Evolutionary conservation across 2,888 invertebrate species (phyloP).

Genomic region (Abrostola triplasia): DNA sequence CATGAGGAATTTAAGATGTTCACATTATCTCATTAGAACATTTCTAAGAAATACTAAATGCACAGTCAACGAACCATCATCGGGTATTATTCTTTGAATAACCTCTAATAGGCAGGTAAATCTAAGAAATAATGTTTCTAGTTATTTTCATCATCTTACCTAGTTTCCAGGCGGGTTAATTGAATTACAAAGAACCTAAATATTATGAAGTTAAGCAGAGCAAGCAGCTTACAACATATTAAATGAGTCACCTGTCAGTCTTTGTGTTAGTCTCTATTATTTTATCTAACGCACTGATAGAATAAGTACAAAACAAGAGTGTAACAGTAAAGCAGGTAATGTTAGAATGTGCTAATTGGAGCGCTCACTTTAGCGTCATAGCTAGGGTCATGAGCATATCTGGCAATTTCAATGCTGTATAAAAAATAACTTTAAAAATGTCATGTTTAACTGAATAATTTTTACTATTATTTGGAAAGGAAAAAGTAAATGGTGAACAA

Average conservation of each 20-base stretch:
- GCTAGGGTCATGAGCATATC: too few species aligned
- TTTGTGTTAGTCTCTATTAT: neutral
- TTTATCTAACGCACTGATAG: neutral
- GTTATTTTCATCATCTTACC: too few species aligned
- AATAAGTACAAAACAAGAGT: slow-evolving; percentile 19
- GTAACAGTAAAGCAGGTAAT: slow-evolving; percentile 23
- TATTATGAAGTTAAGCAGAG: too few species aligned
- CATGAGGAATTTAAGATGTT: slow-evolving; percentile 37
- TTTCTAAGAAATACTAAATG: slow-evolving; percentile 18
- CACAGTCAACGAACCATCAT: slow-evolving; percentile 1
- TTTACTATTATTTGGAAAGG: too few species aligned
- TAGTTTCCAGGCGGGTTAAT: too few species aligned
- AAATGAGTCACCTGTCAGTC: too few species aligned
- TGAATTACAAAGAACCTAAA: too few species aligned
- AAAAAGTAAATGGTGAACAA: too few species aligned
- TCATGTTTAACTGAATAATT: too few species aligned
- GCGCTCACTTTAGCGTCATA: neutral
- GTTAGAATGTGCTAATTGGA: slow-evolving; percentile 35
- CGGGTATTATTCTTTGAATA: slow-evolving; percentile 2
- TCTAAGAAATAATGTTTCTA: neutral
- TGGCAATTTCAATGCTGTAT: too few species aligned
- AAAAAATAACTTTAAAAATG: too few species aligned
- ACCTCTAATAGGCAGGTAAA: neutral
- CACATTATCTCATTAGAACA: slow-evolving; percentile 23
- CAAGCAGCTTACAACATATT: too few species aligned